Evolutionary conservation across 2,113 vertebrate species (phyloP).

Genomic region (Clarias macrocephalus): DNA sequence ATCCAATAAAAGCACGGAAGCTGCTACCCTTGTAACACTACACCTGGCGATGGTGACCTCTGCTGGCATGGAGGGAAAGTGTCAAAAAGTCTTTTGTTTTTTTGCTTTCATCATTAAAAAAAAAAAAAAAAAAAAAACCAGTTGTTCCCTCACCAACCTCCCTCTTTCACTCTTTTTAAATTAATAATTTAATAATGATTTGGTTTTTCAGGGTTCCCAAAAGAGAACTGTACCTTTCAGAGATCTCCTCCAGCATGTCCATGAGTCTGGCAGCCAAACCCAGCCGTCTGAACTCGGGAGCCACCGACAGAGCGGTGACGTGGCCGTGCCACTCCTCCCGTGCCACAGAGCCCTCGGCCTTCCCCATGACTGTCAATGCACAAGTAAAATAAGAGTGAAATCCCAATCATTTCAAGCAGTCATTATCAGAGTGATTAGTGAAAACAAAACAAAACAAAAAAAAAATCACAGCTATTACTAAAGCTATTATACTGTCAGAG

Average conservation of each 20-base stretch:
- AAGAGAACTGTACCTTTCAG: constrained; percentile 80
- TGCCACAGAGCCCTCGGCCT: constrained; percentile 93
- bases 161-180: neutral
- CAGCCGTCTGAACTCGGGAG: constrained; percentile 90
- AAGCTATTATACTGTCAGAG: neutral
- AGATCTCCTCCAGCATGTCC: constrained; percentile 96
- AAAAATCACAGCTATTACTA: neutral
- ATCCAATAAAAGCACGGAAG: neutral
- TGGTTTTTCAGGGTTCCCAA: neutral
- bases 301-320: constrained; percentile 91
- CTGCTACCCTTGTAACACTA: neutral
- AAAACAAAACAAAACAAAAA: too few species aligned
- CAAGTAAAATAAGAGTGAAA: neutral
- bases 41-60: neutral
- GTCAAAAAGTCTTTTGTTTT: neutral
- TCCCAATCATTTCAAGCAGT: neutral
- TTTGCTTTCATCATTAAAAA: neutral
- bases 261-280: constrained; percentile 94
- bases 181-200: neutral
- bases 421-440: too few species aligned
- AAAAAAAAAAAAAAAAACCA: neutral
- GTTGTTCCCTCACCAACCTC: neutral
- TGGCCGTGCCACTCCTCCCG: constrained; percentile 96
- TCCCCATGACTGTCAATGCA: constrained; percentile 86
- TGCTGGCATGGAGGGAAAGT: neutral